Evolutionary conservation across 2,888 invertebrate genomes (phyloP), one percentile per base, ranked within the genome.

Genomic region (Noctua janthe): DNA sequence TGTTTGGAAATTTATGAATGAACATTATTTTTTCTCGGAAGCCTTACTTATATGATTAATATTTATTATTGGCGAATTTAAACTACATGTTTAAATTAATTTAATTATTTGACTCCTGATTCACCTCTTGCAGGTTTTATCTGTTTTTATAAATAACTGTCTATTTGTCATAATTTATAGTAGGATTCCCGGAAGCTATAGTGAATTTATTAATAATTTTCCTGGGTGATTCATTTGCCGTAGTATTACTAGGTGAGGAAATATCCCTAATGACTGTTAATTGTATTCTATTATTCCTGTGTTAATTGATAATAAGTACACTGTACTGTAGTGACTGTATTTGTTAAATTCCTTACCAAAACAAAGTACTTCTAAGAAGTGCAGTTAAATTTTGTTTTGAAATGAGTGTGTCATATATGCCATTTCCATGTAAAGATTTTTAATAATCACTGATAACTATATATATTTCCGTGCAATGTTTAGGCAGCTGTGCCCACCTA

Each of bases 121-220:
- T 85, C 87, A 87, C 49, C 67, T 67, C 1, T 56, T 56, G 23
- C 23, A 43, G 4, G 23, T 43, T 66, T 72, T 66, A 73, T 70
- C 59, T 76, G 35, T 56, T 78, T 20, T 62, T 78, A 73, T 79
- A 73, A 79, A 83, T 84, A 83, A 62, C 47, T 29, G 51, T 54
- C 23, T 29, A 74, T 83, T 79, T n/a, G 76, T 83, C 71, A 79
- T 87, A 51, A 69, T 49, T 69, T 67, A 13, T 67, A 59, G 69
- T 59, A 62, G 23, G 23, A 66, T 87, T 86, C 77, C 74, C 3
- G 43, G 85, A 87, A 85, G 43, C 17, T 62, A 67, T 66, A n/a
- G n/a, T 72, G 17, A 49, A 76, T 74, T 87, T 76, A 80, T 74
- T 49, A 35, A 62, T 80, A 76, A 69, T 80, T 80, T 71, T 84